Percentiles rank a stretch among this genome's conserved stretches.
Evolutionary conservation across 64 coral and sea anemone genomes (phyloP).

Genomic region (Catalaphyllia jardinei): DNA sequence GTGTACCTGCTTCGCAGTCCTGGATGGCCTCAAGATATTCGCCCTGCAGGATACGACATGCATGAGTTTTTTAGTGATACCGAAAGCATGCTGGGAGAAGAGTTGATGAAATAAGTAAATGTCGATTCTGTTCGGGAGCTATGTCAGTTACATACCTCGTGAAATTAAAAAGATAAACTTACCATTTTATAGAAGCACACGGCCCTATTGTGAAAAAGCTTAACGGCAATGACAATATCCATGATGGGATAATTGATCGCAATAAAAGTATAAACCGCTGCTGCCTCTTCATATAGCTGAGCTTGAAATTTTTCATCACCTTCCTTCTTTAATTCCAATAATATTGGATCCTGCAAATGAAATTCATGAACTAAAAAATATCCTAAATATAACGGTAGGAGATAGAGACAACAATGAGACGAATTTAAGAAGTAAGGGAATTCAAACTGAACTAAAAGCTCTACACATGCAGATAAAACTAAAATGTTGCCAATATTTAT

Average conservation of each 20-base stretch:
- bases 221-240: not conserved
- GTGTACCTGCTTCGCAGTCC: too few species aligned
- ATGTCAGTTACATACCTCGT: not conserved
- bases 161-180: not conserved
- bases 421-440: not conserved
- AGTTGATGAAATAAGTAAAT: too few species aligned
- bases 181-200: constrained; percentile 14
- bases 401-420: too few species aligned
- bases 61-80: too few species aligned
- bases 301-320: constrained; percentile 17
- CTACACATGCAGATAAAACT: too few species aligned
- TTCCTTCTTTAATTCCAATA: not conserved
- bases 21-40: too few species aligned
- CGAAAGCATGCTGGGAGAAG: too few species aligned
- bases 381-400: too few species aligned
- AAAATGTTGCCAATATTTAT: too few species aligned
- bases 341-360: not conserved
- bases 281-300: not conserved
- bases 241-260: not conserved
- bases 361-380: not conserved
- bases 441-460: not conserved
- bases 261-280: not conserved
- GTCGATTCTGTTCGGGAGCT: too few species aligned
- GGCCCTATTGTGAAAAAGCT: too few species aligned
- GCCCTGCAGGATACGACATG: too few species aligned